Evolutionary conservation across 2,113 vertebrate genomes (phyloP).

Genomic region (Butorides virescens): DNA sequence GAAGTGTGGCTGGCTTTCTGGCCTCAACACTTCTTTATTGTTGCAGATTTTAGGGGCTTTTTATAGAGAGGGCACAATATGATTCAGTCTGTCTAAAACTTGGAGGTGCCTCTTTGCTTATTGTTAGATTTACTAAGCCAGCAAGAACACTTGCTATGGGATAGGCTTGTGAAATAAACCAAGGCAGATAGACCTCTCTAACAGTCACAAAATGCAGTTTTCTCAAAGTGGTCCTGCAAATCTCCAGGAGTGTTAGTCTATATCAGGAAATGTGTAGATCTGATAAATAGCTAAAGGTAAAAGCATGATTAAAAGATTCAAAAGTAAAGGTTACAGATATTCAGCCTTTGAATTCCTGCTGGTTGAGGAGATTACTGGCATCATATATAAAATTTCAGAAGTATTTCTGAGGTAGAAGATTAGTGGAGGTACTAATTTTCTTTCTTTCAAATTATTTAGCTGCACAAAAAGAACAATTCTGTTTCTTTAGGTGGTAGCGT

Average conservation of each 20-base stretch:
- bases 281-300: slow-evolving; percentile 44
- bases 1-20: neutral
- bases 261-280: neutral
- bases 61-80: neutral
- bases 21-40: neutral
- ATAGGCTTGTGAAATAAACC: neutral
- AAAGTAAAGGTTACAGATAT: slow-evolving; percentile 1
- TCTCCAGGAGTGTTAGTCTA: slow-evolving; percentile 9
- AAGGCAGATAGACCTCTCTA: neutral
- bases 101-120: neutral
- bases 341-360: neutral
- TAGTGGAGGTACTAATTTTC: neutral
- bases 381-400: neutral
- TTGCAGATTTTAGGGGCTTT: neutral
- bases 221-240: neutral
- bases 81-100: neutral
- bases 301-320: slow-evolving; percentile 40
- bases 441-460: slow-evolving; percentile 18
- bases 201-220: neutral
- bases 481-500: neutral
- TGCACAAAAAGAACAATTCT: neutral
- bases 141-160: neutral
- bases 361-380: slow-evolving; percentile 19
- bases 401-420: neutral
- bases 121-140: neutral